Base-by-base conservation (phyloP, 2,888 invertebrate genomes). In the Orthosia gracilis region DNA sequence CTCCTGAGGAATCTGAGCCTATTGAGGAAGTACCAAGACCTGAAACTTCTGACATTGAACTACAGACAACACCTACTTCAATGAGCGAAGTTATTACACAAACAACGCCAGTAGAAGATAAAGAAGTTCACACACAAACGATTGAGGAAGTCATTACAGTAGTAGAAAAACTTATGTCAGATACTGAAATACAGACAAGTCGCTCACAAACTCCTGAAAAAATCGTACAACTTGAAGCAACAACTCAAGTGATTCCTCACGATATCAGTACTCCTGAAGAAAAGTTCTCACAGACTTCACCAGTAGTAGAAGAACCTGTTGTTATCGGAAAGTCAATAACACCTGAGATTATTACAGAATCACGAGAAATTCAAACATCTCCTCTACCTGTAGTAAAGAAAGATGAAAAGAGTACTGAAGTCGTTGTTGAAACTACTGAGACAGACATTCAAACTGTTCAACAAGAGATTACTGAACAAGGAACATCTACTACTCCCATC, bases 361-460 rank as follows among this genome's bases (percentile, higher is more conserved):
- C 95, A 52, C 94, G 95, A 82, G 96, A 96, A 87, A 94, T 96
- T 66, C 97, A 97, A 91, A 97, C 97, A 15, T 97, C 97, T n/a
- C 97, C 97, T 17, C 79, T 93, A 65, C 93, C 92, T 26, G 82
- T 89, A 79, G 73, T 94, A 57, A 84, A 90, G 62, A 92, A 91
- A 83, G 91, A 93, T 80, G 95, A 96, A 81, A 95, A 96, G 83
- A 91, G 93, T 77, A 94, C 94, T 73, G 96, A 94, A 93, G 87
- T 94, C 26, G 76, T 88, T 45, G 87, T 95, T 40, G 92, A 95
- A 83, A 96, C 95, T 31, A 89, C 89, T 69, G 97, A 97, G 85
- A 94, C 88, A 49, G 90, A 94, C 74, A 94, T 95, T 80, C 95
- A 96, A 88, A 96, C 96, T 67, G 73, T 90, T 3, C 87, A 88